Evolutionary conservation across 2,797 vertebrate species (phyloP).

Genomic region (Podarcis lilfordi): DNA sequence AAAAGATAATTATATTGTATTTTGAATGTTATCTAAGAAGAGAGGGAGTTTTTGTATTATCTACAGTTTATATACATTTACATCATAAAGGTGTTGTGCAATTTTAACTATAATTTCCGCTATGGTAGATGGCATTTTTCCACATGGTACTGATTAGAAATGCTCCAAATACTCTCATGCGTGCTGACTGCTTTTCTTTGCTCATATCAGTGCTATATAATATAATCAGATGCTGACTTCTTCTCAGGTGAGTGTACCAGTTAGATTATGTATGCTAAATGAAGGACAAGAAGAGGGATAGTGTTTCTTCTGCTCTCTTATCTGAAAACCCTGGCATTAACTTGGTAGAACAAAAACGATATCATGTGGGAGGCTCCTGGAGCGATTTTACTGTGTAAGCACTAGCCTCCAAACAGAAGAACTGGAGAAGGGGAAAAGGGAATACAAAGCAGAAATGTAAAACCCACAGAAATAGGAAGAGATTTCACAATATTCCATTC

Average conservation of each 20-base stretch:
- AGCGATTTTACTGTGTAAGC: slow-evolving; percentile 19
- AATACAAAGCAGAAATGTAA: too few relatives aligned
- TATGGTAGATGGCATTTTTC: not conserved
- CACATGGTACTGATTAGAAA: slow-evolving; percentile 20
- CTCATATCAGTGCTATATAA: slow-evolving; percentile 16
- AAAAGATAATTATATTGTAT: not conserved
- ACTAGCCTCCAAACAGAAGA: not conserved
- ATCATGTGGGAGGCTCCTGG: not conserved
- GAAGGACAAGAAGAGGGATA: slow-evolving; percentile 36
- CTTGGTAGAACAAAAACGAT: slow-evolving; percentile 27
- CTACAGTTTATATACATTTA: not conserved
- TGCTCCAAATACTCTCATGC: not conserved
- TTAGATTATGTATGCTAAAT: slow-evolving; percentile 41
- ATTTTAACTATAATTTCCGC: not conserved
- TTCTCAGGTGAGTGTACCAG: not conserved
- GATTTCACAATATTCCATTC: too few relatives aligned
- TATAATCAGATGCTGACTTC: slow-evolving; percentile 16
- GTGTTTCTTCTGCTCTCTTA: slow-evolving; percentile 9
- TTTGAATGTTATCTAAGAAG: not conserved
- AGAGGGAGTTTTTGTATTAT: not conserved
- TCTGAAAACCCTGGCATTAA: slow-evolving; percentile 20
- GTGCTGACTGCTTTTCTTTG: slow-evolving; percentile 15
- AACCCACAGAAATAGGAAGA: too few relatives aligned
- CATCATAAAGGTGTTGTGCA: not conserved
- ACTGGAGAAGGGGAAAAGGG: not conserved